Evolutionary conservation across 2,797 vertebrate species (phyloP), one percentile per base, ranked within the genome.

Genomic region (Microchirus variegatus): DNA sequence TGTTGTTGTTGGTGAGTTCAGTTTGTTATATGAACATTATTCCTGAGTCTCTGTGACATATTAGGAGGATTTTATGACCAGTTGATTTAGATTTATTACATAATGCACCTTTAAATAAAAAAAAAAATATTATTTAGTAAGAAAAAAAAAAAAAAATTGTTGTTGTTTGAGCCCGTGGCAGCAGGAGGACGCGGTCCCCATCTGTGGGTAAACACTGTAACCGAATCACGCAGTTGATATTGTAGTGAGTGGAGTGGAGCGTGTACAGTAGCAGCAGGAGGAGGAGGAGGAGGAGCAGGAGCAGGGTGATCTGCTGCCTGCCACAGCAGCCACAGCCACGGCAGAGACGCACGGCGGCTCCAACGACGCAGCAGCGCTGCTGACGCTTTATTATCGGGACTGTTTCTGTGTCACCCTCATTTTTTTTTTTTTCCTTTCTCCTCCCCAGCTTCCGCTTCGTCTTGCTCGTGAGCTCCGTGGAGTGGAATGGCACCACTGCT

Each of bases 151-250:
- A n/a, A n/a, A n/a, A n/a, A n/a, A n/a, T n/a, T 74, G 75, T 66
- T 83, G 73, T 51, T 70, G 66, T 42, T 53, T 44, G 73, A 69
- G 47, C 47, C 75, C 44, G 69, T 63, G 68, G 84, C 67, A 36
- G 84, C 67, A 36, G 82, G 66, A 79, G 82, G 79, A 82, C 77
- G 81, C 77, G 81, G 84, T 82, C 85, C 87, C 87, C 88, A 88
- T 89, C 87, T 87, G 84, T 75, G 81, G 62, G 74, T 86, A 81
- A 87, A 88, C 81, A 80, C 61, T 64, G 81, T 64, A 67, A 85
- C 65, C 78, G 70, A 61, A 75, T 74, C 80, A 74, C 78, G 78
- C 82, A 81, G 73, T 56, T 66, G 81, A 78, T 79, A 67, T 64
- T 75, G 81, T 64, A 36, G 75, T 35, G 75, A 31, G 71, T 48